Base-by-base conservation (phyloP, 2,888 invertebrate genomes). In the Steinernema scapterisci region DNA sequence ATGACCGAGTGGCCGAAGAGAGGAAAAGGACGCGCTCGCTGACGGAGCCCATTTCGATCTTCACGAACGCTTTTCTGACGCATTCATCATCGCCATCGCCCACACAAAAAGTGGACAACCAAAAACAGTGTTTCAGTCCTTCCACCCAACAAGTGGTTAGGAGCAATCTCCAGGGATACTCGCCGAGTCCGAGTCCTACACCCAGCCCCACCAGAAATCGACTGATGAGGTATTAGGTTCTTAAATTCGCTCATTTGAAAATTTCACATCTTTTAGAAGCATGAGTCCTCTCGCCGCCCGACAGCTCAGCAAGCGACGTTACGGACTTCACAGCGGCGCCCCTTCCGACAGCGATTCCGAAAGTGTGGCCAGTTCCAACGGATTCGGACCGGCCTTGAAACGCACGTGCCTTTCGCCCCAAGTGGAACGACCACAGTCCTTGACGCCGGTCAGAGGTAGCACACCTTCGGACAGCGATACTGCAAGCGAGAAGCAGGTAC, bases 121-220 rank as follows among this genome's bases (percentile, higher is more conserved):
- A 63, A 27, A 38, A 83, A 79, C 85, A 85, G 72, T 85, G 84
- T 74, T 85, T 83, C 72, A 84, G 87, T 2, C 87, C 87, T 1
- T 85, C 86, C 7, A 85, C 87, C 7, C 84, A 87, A 63, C 83
- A 84, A 70, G 80, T 86, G n/a, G 84, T 87, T 11, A 80, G 85
- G 0, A 75, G 81, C 11, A 87, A 87, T 38, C 38, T 38, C 73
- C 82, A 87, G n/a, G 81, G 86, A 11, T 87, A 86, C 75, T 87
- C 86, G 0, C 82, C 82, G 21, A 79, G 78, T 54, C 83, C 82
- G 13, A 77, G 77, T 31, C 83, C 82, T 6, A 83, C 82, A 16
- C 80, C 80, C 48, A 78, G 76, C 44, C 80, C 82, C 1, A 77
- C 79, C 2, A 46, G 75, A 13, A 52, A 70, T 25, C 75, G 81